A percentile compares a stretch with the other conserved stretches of the same genome.
These are phyloP conservation scores for Protobothrops mucrosquamatus DNA, from an alignment of 2,113 vertebrate genomes.

Conservation along the genomic window DNA sequence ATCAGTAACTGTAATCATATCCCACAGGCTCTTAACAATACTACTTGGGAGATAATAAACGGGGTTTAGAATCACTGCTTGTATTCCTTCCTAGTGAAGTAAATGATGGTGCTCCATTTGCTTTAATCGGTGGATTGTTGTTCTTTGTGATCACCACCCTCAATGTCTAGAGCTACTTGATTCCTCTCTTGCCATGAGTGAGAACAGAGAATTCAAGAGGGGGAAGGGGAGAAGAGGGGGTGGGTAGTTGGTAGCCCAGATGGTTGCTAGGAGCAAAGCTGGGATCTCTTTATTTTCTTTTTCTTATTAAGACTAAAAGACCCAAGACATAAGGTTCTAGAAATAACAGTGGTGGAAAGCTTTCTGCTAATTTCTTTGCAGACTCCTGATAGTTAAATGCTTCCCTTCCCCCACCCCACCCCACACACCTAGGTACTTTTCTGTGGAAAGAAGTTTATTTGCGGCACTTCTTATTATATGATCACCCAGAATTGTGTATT, in stretches of 20 bases:
- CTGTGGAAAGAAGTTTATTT: constrained; percentile 1
- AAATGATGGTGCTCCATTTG: background rate
- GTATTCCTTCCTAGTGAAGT: background rate
- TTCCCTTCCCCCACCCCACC: background rate
- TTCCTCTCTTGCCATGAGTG: background rate
- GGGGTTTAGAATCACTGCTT: background rate
- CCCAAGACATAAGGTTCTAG: background rate
- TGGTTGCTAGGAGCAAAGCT: constrained; percentile 48
- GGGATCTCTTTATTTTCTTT: constrained; percentile 34
- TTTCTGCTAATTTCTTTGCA: constrained; percentile 1
- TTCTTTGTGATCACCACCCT: background rate
- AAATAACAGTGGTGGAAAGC: background rate
- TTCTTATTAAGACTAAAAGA: constrained; percentile 6
- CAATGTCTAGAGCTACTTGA: background rate
- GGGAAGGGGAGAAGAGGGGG: background rate
- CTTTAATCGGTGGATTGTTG: background rate
- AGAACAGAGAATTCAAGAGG: background rate
- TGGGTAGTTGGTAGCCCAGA: background rate
- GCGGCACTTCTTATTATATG: constrained; percentile 32
- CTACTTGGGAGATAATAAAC: background rate
- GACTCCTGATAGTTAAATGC: background rate
- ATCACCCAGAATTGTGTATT: constrained; percentile 41
- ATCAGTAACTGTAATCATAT: background rate
- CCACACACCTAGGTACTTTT: constrained; percentile 1
- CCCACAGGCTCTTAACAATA: too few species aligned